Conservation (phyloP, 1,140 invertebrate genomes). For the Oedothorax gibbosus region DNA sequence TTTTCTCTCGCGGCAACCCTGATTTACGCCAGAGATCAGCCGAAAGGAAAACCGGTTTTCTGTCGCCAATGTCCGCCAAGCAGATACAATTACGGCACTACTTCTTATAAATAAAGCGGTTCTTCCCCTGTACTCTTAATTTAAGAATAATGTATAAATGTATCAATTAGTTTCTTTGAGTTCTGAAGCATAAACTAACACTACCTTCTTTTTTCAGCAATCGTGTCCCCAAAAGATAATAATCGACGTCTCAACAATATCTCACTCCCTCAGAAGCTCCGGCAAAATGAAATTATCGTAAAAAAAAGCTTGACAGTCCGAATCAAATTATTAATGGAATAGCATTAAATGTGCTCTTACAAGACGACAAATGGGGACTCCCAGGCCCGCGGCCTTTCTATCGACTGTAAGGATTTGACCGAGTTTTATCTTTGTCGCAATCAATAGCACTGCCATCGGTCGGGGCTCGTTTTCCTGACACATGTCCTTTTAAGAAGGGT, state of each 20-base stretch:
- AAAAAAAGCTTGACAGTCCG: constrained; percentile 34
- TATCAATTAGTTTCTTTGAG: too few relatives aligned
- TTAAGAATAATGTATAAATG: too few relatives aligned
- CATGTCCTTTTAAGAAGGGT: constrained; percentile 48
- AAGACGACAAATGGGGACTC: constrained; percentile 49
- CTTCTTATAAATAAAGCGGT: too few relatives aligned
- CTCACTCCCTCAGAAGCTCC: background rate
- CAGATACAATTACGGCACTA: too few relatives aligned
- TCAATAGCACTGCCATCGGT: constrained; percentile 58
- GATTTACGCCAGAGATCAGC: too few relatives aligned
- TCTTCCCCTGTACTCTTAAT: too few relatives aligned
- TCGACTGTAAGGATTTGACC: constrained; percentile 48
- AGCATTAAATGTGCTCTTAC: constrained; percentile 25
- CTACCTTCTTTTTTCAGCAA: too few relatives aligned
- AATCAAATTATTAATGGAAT: constrained; percentile 32
- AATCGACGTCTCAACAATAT: background rate
- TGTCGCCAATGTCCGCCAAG: too few relatives aligned
- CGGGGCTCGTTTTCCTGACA: constrained; percentile 44
- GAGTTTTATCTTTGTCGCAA: constrained; percentile 56
- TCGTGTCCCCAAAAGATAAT: too few relatives aligned
- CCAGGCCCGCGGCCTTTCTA: constrained; percentile 22
- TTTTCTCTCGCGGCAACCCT: too few relatives aligned
- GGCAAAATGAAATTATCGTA: constrained; percentile 28
- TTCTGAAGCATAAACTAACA: too few relatives aligned
- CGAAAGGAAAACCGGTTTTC: too few relatives aligned